phyloP scores from a whole-genome alignment of 1,140 invertebrate species.

The Paralvinella palmiformis region DNA sequence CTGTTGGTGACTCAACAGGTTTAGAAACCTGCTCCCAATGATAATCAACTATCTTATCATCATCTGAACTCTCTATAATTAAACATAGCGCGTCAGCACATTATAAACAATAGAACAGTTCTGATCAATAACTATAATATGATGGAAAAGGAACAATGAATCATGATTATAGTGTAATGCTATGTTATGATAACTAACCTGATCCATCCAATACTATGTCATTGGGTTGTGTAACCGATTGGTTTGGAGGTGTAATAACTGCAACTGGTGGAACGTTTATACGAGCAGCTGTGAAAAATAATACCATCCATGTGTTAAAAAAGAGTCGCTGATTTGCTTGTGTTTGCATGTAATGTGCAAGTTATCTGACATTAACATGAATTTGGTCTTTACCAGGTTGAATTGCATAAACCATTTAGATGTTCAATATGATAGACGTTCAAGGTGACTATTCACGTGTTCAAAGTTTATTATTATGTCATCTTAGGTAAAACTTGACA shows the following conservation, averaged over 20 bases:
- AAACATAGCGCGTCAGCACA: background rate
- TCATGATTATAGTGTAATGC: background rate
- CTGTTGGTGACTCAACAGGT: conserved; percentile 74
- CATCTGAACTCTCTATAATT: conserved; percentile 53
- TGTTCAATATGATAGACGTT: too few relatives aligned
- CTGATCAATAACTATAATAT: background rate
- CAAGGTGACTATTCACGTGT: too few relatives aligned
- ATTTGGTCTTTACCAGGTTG: too few relatives aligned
- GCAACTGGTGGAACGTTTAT: conserved; percentile 79
- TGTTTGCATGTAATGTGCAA: too few relatives aligned
- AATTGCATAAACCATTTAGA: too few relatives aligned
- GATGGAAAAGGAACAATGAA: background rate
- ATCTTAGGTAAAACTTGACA: too few relatives aligned
- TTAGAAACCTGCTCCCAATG: conserved; percentile 87
- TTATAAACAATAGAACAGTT: background rate
- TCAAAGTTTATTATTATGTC: too few relatives aligned
- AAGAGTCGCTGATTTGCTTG: too few relatives aligned
- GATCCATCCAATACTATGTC: conserved; percentile 84
- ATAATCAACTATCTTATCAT: conserved; percentile 74
- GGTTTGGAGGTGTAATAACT: conserved; percentile 73
- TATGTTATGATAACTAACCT: conserved; percentile 30
- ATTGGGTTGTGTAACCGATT: conserved; percentile 82
- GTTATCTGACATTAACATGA: too few relatives aligned
- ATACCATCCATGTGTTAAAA: too few relatives aligned
- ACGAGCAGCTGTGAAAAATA: conserved; percentile 60